Percentiles rank a stretch among this genome's conserved stretches.
Evolutionary conservation across 2,113 vertebrate species (phyloP).

Genomic region (Phylloscopus trochilus): DNA sequence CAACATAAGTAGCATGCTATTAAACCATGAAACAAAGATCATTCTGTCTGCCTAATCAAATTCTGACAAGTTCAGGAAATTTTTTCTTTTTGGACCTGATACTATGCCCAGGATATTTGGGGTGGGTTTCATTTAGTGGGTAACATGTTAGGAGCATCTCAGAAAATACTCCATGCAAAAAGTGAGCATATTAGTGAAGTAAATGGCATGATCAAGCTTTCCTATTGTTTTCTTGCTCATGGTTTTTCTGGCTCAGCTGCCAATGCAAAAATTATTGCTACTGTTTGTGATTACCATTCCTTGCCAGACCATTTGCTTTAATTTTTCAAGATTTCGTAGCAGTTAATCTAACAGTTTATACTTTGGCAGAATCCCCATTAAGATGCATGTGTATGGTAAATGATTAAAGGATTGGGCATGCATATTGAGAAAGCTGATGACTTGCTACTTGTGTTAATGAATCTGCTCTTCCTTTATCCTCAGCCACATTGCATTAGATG

Average conservation of each 20-base stretch:
- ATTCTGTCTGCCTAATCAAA: neutral
- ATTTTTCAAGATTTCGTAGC: slow-evolving; percentile 6
- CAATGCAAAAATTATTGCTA: neutral
- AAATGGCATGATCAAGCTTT: neutral
- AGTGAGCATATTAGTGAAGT: neutral
- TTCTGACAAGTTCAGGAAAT: neutral
- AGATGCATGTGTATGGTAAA: neutral
- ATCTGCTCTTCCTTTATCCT: neutral
- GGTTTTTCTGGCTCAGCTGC: neutral
- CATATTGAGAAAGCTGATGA: neutral
- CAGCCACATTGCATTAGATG: neutral
- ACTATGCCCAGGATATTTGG: neutral
- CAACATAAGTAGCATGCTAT: neutral
- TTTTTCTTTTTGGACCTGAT: neutral
- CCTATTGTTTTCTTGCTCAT: neutral
- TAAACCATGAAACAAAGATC: neutral
- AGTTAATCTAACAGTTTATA: neutral
- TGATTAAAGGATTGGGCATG: neutral
- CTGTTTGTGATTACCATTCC: neutral
- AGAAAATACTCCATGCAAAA: neutral
- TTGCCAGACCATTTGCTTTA: neutral
- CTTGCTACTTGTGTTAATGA: neutral
- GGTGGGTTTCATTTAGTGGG: neutral
- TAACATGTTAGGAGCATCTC: neutral
- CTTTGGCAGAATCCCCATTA: neutral